phyloP scores from a whole-genome alignment of 2,888 invertebrate species.

The Melanotus villosus region DNA sequence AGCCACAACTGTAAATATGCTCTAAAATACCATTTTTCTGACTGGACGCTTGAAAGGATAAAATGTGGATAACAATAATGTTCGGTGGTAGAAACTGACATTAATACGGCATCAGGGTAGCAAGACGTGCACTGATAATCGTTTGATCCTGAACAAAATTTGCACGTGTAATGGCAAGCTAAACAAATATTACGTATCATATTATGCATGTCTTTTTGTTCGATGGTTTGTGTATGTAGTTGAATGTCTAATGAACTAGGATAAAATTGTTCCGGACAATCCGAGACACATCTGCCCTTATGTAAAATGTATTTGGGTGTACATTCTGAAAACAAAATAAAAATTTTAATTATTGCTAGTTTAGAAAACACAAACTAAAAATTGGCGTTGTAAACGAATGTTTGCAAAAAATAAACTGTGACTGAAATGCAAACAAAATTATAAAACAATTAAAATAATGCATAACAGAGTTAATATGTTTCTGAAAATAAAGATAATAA shows the following conservation, averaged over 20 bases:
- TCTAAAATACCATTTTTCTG: slow-evolving; percentile 61
- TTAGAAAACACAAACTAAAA: no score
- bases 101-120: slow-evolving; percentile 75
- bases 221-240: slow-evolving; percentile 22
- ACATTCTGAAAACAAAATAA: slow-evolving; percentile 76
- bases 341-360: no score
- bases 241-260: slow-evolving; percentile 54
- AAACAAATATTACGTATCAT: slow-evolving; percentile 67
- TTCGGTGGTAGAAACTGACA: slow-evolving; percentile 64
- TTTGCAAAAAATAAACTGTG: slow-evolving; percentile 53
- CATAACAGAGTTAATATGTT: neutral
- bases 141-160: slow-evolving; percentile 77
- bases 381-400: no score
- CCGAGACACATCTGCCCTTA: slow-evolving; percentile 73
- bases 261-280: slow-evolving; percentile 69
- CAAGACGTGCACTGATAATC: slow-evolving; percentile 80
- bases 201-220: slow-evolving; percentile 51
- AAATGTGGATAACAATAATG: slow-evolving; percentile 64
- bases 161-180: slow-evolving; percentile 83
- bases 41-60: slow-evolving; percentile 47
- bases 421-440: slow-evolving; percentile 42
- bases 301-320: slow-evolving; percentile 73
- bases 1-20: slow-evolving; percentile 56
- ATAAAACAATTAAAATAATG: no score
- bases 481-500: neutral